Base-by-base conservation (phyloP, 2,888 invertebrate genomes). In the Iselma pallidipennis region DNA sequence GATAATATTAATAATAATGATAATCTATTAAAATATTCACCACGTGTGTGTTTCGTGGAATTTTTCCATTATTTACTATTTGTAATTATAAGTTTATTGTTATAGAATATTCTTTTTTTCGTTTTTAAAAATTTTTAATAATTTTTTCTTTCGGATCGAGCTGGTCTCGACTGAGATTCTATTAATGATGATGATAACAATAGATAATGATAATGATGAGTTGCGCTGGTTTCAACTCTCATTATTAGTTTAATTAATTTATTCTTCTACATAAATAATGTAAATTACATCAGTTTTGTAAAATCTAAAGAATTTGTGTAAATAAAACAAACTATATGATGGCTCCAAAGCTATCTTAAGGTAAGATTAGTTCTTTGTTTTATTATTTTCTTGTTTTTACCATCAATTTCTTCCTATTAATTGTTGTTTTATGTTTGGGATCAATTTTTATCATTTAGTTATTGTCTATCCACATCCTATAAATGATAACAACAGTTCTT, bases 241-340 rank as follows among this genome's bases (percentile, higher is more conserved):
- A 12, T 10, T 31, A 2, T n/a, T 31, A n/a, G n/a, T 31, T 31
- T 28, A 28, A 28, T 31, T 37, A 3, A 16, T 16, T 16, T 16
- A 7, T 7, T 45, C 12, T 21, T 67, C 66, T 65, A 70, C 55
- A 71, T 75, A 73, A 74, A 74, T 74, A 75, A 72, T 74, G 70
- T 75, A 74, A 76, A 75, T 76, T 76, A 76, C 76, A 78, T 75
- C 76, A 77, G 76, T 80, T 80, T 80, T 80, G 78, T 80, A 80
- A 79, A 74, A 71, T 71, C 45, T n/a, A 74, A 67, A 70, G 72
- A 66, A 79, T 80, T 80, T 80, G 77, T 80, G 78, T 80, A 80
- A 80, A 80, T 80, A 80, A 80, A 80, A 71, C 6, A 37, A 37
- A 37, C 19, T 14, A 19, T 16, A 45, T 73, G 76, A 71, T 74